Conservation (phyloP, 2,797 vertebrate species). For the Hypotaenidia okinawae region DNA sequence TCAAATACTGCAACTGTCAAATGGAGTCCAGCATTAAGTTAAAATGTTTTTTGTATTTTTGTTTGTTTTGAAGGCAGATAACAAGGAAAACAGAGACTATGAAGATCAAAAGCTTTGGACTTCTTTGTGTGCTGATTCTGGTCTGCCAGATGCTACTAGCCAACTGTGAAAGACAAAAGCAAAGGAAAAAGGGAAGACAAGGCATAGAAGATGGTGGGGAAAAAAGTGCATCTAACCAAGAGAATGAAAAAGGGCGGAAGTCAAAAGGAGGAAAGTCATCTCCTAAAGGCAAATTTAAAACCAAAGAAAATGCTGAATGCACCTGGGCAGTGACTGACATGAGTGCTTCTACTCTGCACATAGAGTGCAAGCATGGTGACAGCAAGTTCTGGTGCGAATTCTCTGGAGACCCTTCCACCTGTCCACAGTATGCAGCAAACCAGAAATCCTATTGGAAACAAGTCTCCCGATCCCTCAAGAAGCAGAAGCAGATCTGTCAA, state of each 20-base stretch:
- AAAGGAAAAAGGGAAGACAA: constrained; percentile 50
- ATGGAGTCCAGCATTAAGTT: neutral
- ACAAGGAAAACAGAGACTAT: constrained; percentile 43
- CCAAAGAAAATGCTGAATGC: constrained; percentile 82
- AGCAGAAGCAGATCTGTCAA: constrained; percentile 83
- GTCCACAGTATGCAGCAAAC: constrained; percentile 75
- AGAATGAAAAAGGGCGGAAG: constrained; percentile 34
- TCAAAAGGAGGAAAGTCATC: constrained; percentile 39
- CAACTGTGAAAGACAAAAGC: constrained; percentile 73
- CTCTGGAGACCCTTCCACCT: constrained; percentile 78
- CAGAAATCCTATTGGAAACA: constrained; percentile 88
- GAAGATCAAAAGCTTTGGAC: constrained; percentile 70
- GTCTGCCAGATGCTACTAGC: constrained; percentile 73
- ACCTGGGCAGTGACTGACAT: constrained; percentile 78
- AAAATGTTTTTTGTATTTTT: neutral
- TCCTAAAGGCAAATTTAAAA: constrained; percentile 80
- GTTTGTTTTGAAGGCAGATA: constrained; percentile 47
- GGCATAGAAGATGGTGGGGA: neutral
- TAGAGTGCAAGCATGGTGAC: constrained; percentile 77
- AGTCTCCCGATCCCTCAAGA: constrained; percentile 81
- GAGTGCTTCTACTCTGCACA: constrained; percentile 55
- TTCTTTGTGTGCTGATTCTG: constrained; percentile 79
- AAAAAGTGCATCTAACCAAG: neutral
- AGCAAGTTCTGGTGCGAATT: constrained; percentile 82
- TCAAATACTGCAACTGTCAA: neutral